Evolutionary conservation across 2,113 vertebrate species (phyloP), one percentile per base, ranked within the genome.

Genomic region (Seriola dumerili): DNA sequence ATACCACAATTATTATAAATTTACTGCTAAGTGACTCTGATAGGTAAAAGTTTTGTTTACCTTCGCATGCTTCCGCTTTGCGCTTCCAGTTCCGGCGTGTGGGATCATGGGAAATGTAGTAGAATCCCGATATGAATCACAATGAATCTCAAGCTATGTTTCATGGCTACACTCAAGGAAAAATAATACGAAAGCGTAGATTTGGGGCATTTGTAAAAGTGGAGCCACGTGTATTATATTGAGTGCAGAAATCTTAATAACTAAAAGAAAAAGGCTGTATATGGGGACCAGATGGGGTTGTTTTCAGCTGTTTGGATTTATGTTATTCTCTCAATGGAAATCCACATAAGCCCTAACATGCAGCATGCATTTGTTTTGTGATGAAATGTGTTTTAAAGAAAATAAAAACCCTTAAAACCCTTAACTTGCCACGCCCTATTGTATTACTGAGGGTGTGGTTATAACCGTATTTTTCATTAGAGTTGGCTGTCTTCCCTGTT

Each of bases 101-200:
- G 55, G 93, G 1, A 88, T 78, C 25, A 67, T 94, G 95, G 95
- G 94, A 93, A 85, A 82, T 93, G 94, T 87, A 94, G 93, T 95
- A 8, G 3, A 52, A 13, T 2, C 14, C 1, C 1, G 10, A 25
- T 0, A 4, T 16, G 13, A 36, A 25, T 6, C 12, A 19, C 5
- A 63, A 64, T 29, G 3, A 62, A 66, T 17, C 46, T 48, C 46
- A 48, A 38, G 13, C 0, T 0, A 38, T 4, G 1, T 66, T 34
- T 71, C n/a, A 38, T 13, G 3, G 48, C 34, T 23, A 11, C 4
- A 34, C 4, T 72, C 1, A 13, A 29, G 8, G 2, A 14, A 3
- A 58, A 0, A 23, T 65, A 19, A 34, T 25, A 38, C 1, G 2
- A 10, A 10, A n/a, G 4, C 1, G 12, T 8, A 2, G 5, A 8